Conservation (phyloP, 1,140 invertebrate species). For the Grapholita molesta region DNA sequence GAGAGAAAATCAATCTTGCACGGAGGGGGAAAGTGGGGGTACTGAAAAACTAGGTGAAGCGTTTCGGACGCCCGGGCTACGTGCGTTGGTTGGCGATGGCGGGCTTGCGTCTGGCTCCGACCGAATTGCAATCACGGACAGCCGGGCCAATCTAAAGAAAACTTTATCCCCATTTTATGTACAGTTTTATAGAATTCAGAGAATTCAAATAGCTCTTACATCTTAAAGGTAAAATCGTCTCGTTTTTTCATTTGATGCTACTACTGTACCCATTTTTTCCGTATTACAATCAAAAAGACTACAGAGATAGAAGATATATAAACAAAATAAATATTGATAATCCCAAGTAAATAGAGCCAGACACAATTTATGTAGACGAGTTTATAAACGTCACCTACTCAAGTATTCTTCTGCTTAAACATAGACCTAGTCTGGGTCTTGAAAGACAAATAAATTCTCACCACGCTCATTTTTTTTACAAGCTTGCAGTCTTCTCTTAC, state of each 20-base stretch:
- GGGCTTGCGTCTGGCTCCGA: not conserved
- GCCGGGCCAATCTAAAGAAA: not conserved
- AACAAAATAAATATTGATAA: no score
- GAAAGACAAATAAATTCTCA: conserved; percentile 11
- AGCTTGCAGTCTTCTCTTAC: not conserved
- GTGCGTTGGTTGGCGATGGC: conserved; percentile 18
- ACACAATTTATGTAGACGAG: not conserved
- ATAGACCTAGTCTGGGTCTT: not conserved
- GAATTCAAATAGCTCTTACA: no score
- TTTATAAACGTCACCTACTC: not conserved
- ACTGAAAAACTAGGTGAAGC: conserved; percentile 72
- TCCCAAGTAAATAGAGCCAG: no score
- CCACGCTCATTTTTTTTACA: conserved; percentile 10
- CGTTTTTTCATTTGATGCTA: no score
- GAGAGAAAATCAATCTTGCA: conserved; percentile 75
- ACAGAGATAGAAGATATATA: no score
- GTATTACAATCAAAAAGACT: no score
- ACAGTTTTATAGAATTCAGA: not conserved
- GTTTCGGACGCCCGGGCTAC: conserved; percentile 37
- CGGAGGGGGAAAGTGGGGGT: conserved; percentile 39
- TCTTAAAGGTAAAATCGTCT: no score
- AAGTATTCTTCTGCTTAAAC: not conserved
- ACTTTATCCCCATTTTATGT: not conserved
- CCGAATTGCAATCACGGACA: conserved; percentile 6
- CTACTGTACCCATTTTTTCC: no score